These are phyloP conservation scores for Cheilosia vulpina DNA, from an alignment of 2,888 invertebrate species.

Conservation along the genomic window DNA sequence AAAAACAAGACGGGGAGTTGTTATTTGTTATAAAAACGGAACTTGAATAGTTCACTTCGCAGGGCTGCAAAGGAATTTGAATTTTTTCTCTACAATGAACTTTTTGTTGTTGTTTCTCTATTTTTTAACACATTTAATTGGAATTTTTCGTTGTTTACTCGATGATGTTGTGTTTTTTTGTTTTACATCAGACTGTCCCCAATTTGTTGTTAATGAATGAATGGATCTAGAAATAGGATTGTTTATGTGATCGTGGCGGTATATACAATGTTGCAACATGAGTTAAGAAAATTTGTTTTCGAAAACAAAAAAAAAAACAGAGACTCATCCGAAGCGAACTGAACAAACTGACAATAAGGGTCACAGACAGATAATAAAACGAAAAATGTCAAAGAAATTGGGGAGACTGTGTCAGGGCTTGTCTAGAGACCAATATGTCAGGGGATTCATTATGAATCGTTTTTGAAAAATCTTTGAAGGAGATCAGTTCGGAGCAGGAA, in stretches of 20 bases:
- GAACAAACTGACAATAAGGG: conserved; percentile 17
- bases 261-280: conserved; percentile 57
- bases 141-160: conserved; percentile 28
- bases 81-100: conserved; percentile 8
- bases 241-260: not conserved
- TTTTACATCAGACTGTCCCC: conserved; percentile 48
- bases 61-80: conserved; percentile 24
- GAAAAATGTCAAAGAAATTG: conserved; percentile 46
- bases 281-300: conserved; percentile 19
- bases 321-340: not conserved
- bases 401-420: conserved; percentile 48
- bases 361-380: conserved; percentile 31
- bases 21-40: conserved; percentile 23
- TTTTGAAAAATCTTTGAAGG: no score
- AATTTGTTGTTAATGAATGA: conserved; percentile 55
- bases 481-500: no score
- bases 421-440: conserved; percentile 1
- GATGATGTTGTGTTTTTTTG: conserved; percentile 4
- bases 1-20: conserved; percentile 23
- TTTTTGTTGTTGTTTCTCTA: not conserved
- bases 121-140: conserved; percentile 44
- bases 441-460: not conserved
- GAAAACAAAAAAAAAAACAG: conserved; percentile 4
- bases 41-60: conserved; percentile 38
- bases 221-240: conserved; percentile 58